A percentile compares a stretch with the other conserved stretches of the same genome.
These are phyloP conservation scores for Oophaga pumilio DNA, from an alignment of 2,113 vertebrate genomes.

Conservation along the genomic window DNA sequence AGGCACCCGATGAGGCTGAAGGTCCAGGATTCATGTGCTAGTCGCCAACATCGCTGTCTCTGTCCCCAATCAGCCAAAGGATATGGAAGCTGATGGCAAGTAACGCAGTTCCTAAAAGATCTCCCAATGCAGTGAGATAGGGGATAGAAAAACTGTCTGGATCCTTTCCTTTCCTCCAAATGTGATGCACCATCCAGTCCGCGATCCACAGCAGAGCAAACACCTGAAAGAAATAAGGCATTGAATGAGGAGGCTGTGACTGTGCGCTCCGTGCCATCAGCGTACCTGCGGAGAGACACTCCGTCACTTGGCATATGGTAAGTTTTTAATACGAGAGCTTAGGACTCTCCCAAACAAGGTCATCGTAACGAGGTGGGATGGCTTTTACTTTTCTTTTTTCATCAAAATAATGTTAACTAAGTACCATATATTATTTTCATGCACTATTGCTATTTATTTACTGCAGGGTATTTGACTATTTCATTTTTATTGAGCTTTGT, in stretches of 20 bases:
- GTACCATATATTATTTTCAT: too few relatives aligned
- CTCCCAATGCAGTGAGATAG: conserved; percentile 92
- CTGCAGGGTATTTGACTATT: too few relatives aligned
- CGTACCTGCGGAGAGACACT: background rate
- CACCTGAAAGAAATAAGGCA: conserved; percentile 75
- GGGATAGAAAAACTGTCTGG: conserved; percentile 97
- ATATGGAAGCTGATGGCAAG: conserved; percentile 92
- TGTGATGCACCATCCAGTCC: conserved; percentile 96
- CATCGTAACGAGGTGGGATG: too few relatives aligned
- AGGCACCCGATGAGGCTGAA: background rate
- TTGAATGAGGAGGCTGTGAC: background rate
- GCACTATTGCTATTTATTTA: too few relatives aligned
- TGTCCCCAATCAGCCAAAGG: conserved; percentile 93
- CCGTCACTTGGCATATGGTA: too few relatives aligned
- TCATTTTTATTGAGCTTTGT: too few relatives aligned
- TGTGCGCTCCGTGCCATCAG: background rate
- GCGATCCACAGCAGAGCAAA: conserved; percentile 87
- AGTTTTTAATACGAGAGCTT: too few relatives aligned
- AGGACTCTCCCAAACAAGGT: too few relatives aligned
- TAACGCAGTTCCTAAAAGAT: conserved; percentile 92
- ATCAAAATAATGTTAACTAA: too few relatives aligned
- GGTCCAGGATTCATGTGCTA: conserved; percentile 58
- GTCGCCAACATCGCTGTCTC: conserved; percentile 94
- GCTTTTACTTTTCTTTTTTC: too few relatives aligned
- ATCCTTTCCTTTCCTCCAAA: conserved; percentile 96